These are phyloP conservation scores for Epinephelus coioides DNA, from an alignment of 2,797 vertebrate species.

Conservation along the genomic window DNA sequence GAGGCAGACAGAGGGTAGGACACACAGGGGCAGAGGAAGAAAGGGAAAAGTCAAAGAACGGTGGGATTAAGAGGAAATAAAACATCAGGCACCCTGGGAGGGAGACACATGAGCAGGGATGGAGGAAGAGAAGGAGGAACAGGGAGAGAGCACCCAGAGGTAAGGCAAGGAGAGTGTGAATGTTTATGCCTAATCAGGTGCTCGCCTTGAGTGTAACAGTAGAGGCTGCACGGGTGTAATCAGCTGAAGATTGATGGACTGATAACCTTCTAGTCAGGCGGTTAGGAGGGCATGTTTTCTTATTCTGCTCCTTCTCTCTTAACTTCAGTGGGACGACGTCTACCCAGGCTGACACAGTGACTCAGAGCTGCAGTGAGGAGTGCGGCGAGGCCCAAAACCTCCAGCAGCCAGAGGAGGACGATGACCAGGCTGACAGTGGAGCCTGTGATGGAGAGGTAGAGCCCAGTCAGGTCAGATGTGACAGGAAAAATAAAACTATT, in stretches of 20 bases:
- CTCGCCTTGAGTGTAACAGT: slow-evolving; percentile 57
- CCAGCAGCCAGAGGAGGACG: slow-evolving; percentile 25
- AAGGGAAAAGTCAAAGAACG: slow-evolving; percentile 41
- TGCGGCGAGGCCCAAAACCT: slow-evolving; percentile 7
- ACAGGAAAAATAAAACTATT: background rate
- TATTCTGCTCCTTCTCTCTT: slow-evolving; percentile 46
- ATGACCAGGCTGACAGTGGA: background rate
- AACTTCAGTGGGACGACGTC: slow-evolving; percentile 59
- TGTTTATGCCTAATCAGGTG: slow-evolving; percentile 47
- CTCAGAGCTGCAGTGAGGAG: slow-evolving; percentile 29
- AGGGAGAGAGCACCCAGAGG: slow-evolving; percentile 61
- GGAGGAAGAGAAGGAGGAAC: slow-evolving; percentile 79
- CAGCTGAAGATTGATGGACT: slow-evolving; percentile 60
- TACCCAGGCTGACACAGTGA: slow-evolving; percentile 41
- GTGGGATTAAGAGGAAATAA: slow-evolving; percentile 55
- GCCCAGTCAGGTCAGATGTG: slow-evolving; percentile 41
- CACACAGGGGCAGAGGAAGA: slow-evolving; percentile 17
- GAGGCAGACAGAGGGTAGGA: slow-evolving; percentile 29
- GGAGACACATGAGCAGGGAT: slow-evolving; percentile 62
- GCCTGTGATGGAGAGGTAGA: slow-evolving; percentile 43
- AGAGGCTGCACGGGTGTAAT: slow-evolving; percentile 50
- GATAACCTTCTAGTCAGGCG: slow-evolving; percentile 64
- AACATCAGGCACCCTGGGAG: slow-evolving; percentile 63
- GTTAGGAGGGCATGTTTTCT: slow-evolving; percentile 64
- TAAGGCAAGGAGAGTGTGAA: slow-evolving; percentile 59